Evolutionary conservation across 2,888 invertebrate genomes (phyloP), one percentile per base, ranked within the genome.

Genomic region (Ditylenchus weischeri): DNA sequence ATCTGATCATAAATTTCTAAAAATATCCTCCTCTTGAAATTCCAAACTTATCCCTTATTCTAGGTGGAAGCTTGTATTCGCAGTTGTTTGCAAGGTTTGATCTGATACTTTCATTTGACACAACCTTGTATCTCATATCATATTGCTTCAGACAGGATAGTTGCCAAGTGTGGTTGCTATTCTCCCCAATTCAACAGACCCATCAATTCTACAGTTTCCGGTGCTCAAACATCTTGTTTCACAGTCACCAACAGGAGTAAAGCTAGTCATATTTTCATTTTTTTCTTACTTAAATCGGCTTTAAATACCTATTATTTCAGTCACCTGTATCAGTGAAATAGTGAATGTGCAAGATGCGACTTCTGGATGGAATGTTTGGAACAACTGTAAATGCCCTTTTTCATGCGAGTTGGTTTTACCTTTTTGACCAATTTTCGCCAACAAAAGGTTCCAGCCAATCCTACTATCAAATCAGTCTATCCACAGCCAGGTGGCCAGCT

Each of bases 61-160:
- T 75, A 78, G 68, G 80, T 82, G 43, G 78, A 83, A 71, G 83
- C 84, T 0, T 85, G 85, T 71, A 75, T 83, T 64, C 83, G 84
- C 65, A 81, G 82, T 13, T 85, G 85, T 70, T 69, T 78, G 59
- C 84, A 84, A 69, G 43, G 43, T 43, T 43, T 43, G 13, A 43
- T 43, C 3, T 43, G 43, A 15, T 15, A 43, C 43, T 29, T 29
- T 5, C 43, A 43, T 43, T 43, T 43, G 43, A 43, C 8, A 15
- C 43, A 43, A 43, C 11, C 8, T 43, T 10, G 43, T 43, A 2
- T 43, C 5, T 29, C 29, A 29, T 29, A 29, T 29, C 5, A 29
- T 29, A 2, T 43, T 43, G 43, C 43, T 43, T n/a, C 43, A 43
- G 72, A 75, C 54, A 73, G 75, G 57, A 75, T 84, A 15, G 71